Evolutionary conservation across 2,113 vertebrate species (phyloP).

Genomic region (Balaenoptera acutorostrata): DNA sequence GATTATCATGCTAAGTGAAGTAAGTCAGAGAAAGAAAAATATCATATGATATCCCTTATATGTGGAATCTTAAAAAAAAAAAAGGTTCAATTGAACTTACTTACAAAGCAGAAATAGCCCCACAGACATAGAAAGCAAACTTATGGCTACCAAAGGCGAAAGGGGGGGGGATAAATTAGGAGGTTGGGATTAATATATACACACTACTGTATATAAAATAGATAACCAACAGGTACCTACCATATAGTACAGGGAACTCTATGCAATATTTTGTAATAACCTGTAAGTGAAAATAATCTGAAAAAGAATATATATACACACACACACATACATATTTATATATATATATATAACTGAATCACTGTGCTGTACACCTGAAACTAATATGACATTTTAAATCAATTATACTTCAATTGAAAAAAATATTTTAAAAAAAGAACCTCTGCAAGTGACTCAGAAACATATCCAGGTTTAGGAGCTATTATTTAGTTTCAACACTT

Average conservation of each 20-base stretch:
- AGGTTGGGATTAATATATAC: neutral
- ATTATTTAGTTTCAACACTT: neutral
- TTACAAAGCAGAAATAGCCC: neutral
- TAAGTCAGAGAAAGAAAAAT: neutral
- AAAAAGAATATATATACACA: neutral
- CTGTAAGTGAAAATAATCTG: neutral
- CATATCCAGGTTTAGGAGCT: neutral
- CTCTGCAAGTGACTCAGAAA: neutral
- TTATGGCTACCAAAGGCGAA: neutral
- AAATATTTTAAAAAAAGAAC: neutral
- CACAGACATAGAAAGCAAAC: neutral
- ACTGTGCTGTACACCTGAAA: neutral
- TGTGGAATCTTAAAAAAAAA: neutral
- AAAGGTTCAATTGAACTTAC: neutral
- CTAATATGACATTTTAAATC: neutral
- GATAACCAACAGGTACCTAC: neutral
- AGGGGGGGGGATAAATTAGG: neutral
- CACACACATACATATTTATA: neutral
- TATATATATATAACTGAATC: neutral
- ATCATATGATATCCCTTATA: neutral
- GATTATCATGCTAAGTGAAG: neutral
- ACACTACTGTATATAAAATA: neutral
- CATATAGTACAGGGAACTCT: neutral
- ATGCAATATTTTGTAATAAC: neutral
- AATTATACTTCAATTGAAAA: no score